Evolutionary conservation across 2,888 invertebrate genomes (phyloP).

Genomic region (Philopedon plagiatum): DNA sequence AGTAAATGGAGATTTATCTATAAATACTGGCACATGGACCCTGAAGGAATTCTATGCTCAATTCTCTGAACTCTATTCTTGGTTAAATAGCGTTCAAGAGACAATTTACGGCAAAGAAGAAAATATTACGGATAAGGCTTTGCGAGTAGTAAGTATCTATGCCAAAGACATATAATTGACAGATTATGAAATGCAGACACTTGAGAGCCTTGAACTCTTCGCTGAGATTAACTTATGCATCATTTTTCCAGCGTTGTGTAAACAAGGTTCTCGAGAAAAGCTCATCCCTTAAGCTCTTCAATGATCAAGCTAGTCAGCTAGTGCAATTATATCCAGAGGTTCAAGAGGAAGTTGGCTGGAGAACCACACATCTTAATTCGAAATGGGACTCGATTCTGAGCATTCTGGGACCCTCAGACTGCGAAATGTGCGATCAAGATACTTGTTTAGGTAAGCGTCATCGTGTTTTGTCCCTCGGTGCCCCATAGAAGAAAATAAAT

Average conservation of each 20-base stretch:
- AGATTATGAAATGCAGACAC: no score
- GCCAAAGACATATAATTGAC: no score
- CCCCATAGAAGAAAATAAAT: no score
- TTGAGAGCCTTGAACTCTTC: no score
- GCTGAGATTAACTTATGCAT: no score
- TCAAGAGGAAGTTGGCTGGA: constrained; percentile 79
- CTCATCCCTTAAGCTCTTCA: constrained; percentile 80
- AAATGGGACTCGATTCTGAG: constrained; percentile 86
- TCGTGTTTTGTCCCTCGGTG: no score
- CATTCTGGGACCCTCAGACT: constrained; percentile 76
- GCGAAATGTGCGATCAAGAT: constrained; percentile 64
- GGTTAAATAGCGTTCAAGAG: constrained; percentile 85
- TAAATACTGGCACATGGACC: constrained; percentile 80
- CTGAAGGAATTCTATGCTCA: constrained; percentile 83
- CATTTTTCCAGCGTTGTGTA: constrained; percentile 79
- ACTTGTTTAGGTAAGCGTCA: constrained; percentile 63
- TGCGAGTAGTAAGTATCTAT: constrained; percentile 74
- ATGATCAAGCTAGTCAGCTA: constrained; percentile 83
- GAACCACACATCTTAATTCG: constrained; percentile 81
- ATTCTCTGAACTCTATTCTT: constrained; percentile 85
- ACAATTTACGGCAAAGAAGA: constrained; percentile 83
- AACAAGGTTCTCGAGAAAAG: constrained; percentile 82
- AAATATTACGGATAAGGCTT: constrained; percentile 77
- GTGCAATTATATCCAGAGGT: constrained; percentile 75
- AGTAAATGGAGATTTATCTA: constrained; percentile 82